Evolutionary conservation across 2,888 invertebrate species (phyloP), one percentile per base, ranked within the genome.

Genomic region (Rhamphomyia laevipes): DNA sequence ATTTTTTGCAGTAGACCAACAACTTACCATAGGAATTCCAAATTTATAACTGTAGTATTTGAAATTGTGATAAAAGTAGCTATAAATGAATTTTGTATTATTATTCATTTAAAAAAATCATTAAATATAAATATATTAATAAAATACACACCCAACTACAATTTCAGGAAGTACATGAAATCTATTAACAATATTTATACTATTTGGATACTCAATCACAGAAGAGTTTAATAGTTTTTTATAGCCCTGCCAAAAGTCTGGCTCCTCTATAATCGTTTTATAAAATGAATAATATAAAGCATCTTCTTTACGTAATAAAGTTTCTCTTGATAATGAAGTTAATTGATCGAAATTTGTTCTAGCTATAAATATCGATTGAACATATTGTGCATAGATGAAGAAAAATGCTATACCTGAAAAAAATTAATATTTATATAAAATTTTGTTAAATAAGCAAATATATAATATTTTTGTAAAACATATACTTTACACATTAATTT

Each of bases 231-330:
- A 78, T 1, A 85, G 61, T 54, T 75, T 75, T 1, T 76, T 63
- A 44, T 87, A 71, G 0, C 86, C 88, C 1, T 76, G 64, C 60
- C 68, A 56, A 66, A 85, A 70, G 59, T 79, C 66, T 16, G 75
- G 71, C 52, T 87, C 74, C 53, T 84, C 80, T 1, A 84, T 80
- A 43, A 93, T 72, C 0, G 81, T 84, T 63, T 93, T 93, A 68
- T 83, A 92, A 66, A 87, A 93, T 0, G 86, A 88, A 65, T 86
- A 93, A 64, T 92, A 92, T 59, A 92, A 77, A 0, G 90, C 91
- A 84, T 89, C 86, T 71, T 93, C 92, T 2, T 89, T 86, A 2
- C 87, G 74, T 48, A 93, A 78, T 7, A 87, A 78, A 76, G 92
- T 83, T 71, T 93, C 92, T 43, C 91, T 73, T 62, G 93, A 91